Percentiles rank a stretch among this genome's conserved stretches.
These are phyloP conservation scores for Pocota personata DNA, from an alignment of 2,888 invertebrate genomes.

Conservation along the genomic window DNA sequence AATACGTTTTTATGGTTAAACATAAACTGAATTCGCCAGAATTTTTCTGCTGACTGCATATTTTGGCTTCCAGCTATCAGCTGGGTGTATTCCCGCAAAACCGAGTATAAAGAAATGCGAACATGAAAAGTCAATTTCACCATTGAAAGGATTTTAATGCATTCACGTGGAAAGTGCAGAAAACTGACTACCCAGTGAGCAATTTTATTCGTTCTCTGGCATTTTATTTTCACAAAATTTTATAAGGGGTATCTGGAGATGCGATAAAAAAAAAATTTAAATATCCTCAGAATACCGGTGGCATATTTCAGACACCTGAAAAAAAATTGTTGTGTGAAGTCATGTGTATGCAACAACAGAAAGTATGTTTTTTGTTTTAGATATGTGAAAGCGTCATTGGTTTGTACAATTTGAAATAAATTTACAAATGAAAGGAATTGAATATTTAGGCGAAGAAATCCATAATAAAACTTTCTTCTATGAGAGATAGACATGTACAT, in stretches of 20 bases:
- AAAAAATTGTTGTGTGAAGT: too few species aligned
- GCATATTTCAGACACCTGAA: neutral
- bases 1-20: too few species aligned
- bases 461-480: too few species aligned
- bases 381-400: too few species aligned
- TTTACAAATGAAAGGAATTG: too few species aligned
- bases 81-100: neutral
- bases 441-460: too few species aligned
- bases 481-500: too few species aligned
- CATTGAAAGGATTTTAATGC: slow-evolving; percentile 1
- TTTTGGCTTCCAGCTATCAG: neutral
- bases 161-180: slow-evolving; percentile 11
- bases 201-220: neutral
- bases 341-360: too few species aligned
- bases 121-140: slow-evolving; percentile 12
- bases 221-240: neutral
- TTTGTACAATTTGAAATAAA: too few species aligned
- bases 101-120: neutral
- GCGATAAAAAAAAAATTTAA: neutral
- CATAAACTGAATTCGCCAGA: neutral
- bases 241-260: neutral
- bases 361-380: too few species aligned
- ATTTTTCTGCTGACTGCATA: neutral
- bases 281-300: too few species aligned
- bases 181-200: slow-evolving; percentile 15